Evolutionary conservation across 30 jellyfish, hydroid and myxozoan species (phyloP), one percentile per base, ranked within the genome.

Genomic region (Aurelia sp.): DNA sequence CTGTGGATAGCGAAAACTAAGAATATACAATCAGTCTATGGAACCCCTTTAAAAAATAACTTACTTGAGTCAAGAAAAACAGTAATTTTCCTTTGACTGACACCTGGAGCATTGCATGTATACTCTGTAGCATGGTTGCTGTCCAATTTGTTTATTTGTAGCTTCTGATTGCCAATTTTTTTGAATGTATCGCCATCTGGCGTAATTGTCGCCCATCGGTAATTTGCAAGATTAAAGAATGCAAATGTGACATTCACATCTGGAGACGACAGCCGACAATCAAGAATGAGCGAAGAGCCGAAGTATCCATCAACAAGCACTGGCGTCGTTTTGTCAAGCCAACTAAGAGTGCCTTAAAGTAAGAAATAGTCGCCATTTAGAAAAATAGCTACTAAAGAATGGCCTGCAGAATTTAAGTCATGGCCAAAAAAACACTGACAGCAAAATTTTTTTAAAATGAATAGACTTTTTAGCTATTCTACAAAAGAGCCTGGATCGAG

Each of bases 51-150:
- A 27, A 22, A 33, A 23, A 23, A 27, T 10, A 19, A 72, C 94
- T 63, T 63, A 86, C 95, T 68, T 27, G 73, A 21, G 0, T 35
- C 6, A 16, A 86, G 22, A 51, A 58, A 44, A 11, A 86, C 35
- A 4, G 48, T 6, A 12, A 86, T 23, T 16, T 2, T 23, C 50
- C 67, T 86, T n/a, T 74, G 53, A 3, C 20, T 63, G 50, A 86
- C 62, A 35, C 95, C 95, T 11, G 55, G 68, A 6, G 98, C 85
- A 11, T 64, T 65, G 76, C 98, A 91, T 20, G 68, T 73, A 79
- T 78, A 72, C 11, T 15, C 67, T 4, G 52, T 48, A 37, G 66
- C 81, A 64, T 91, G 96, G 37, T 11, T 69, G 0, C 0, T 0
- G n/a, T 23, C 19, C 65, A 86, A 23, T 55, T 86, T 62, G 66